A percentile compares a stretch with the other conserved stretches of the same genome.
Conservation (phyloP, 2,797 vertebrate species). For the Morelia viridis region DNA sequence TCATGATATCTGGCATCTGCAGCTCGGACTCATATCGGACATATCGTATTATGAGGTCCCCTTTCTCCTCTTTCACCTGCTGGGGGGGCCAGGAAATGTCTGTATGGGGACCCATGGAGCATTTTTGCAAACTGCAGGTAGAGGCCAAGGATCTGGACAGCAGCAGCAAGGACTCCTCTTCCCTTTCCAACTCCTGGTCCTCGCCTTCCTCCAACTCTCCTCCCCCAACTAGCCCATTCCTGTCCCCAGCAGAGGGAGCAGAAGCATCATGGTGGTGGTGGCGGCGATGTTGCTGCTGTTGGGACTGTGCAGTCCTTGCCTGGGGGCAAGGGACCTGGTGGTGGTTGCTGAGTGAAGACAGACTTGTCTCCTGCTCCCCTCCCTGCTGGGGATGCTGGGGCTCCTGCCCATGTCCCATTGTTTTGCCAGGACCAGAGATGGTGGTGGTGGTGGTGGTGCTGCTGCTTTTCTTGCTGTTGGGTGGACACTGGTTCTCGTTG, state of each 20-base stretch:
- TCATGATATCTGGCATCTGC: constrained; percentile 99
- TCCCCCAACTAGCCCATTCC: constrained; percentile 68
- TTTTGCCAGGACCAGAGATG: constrained; percentile 55
- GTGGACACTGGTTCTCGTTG: constrained; percentile 45
- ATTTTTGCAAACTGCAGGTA: constrained; percentile 72
- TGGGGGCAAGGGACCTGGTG: constrained; percentile 46
- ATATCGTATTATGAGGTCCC: constrained; percentile 88
- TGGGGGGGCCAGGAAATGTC: constrained; percentile 58
- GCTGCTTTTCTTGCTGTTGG: constrained; percentile 54
- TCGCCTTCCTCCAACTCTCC: constrained; percentile 64
- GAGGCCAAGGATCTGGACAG: constrained; percentile 72
- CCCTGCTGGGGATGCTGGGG: constrained; percentile 52
- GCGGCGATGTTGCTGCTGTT: constrained; percentile 46
- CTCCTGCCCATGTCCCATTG: constrained; percentile 71
- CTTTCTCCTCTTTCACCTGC: constrained; percentile 58
- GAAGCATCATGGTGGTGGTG: constrained; percentile 61
- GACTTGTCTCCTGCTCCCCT: constrained; percentile 69
- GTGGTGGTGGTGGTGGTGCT: constrained; percentile 34
- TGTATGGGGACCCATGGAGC: constrained; percentile 62
- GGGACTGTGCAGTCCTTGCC: constrained; percentile 64
- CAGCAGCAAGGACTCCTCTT: constrained; percentile 69
- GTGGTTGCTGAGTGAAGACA: constrained; percentile 56
- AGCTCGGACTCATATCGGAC: constrained; percentile 97
- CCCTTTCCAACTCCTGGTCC: constrained; percentile 61
- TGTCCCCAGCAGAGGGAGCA: constrained; percentile 73